Conservation (phyloP, 2,797 vertebrate species). For the Pelochelys cantorii region DNA sequence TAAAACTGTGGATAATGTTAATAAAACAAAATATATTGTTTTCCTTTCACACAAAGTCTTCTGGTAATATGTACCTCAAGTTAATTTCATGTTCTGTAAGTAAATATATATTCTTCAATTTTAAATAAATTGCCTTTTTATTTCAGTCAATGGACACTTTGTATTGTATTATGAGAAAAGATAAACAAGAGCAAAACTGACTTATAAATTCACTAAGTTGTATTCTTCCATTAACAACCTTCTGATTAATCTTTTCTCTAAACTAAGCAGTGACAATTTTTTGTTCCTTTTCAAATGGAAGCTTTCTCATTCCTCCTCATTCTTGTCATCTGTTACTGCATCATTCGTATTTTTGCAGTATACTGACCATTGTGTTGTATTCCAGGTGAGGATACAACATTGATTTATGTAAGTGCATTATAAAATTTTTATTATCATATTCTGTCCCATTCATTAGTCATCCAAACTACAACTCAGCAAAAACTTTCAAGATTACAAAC, state of each 20-base stretch:
- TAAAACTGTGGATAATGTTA: neutral
- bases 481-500: neutral
- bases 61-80: neutral
- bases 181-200: neutral
- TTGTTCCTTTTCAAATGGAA: neutral
- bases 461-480: neutral
- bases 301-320: neutral
- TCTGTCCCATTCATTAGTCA: neutral
- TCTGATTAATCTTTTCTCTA: neutral
- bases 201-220: neutral
- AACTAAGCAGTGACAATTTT: neutral
- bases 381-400: neutral
- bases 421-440: neutral
- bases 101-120: neutral
- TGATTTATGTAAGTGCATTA: neutral
- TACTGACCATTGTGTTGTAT: neutral
- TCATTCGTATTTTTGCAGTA: neutral
- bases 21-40: neutral
- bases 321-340: neutral
- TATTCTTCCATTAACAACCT: neutral
- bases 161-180: neutral
- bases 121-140: neutral
- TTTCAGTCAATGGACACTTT: neutral
- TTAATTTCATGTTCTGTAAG: neutral
- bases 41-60: neutral